Conservation (phyloP, 1,140 invertebrate species). For the Onthophagus taurus region DNA sequence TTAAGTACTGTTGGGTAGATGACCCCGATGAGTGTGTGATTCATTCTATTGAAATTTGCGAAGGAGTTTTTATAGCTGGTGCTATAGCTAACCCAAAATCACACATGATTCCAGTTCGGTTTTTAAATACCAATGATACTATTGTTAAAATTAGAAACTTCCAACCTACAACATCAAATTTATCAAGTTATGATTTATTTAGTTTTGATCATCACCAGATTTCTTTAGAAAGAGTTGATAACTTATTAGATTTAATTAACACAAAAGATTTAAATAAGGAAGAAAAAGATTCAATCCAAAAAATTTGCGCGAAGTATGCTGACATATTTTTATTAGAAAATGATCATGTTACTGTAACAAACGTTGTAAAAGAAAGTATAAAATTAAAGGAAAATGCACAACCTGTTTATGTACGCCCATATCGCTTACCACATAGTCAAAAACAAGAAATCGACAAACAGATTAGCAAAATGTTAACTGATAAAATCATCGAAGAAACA, state of each 20-base stretch:
- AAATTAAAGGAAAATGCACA: slow-evolving; percentile 18
- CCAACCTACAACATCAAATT: slow-evolving; percentile 12
- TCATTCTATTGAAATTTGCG: slow-evolving; percentile 14
- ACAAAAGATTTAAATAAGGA: too few species aligned
- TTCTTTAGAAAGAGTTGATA: slow-evolving; percentile 14
- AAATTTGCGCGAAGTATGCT: slow-evolving; percentile 24
- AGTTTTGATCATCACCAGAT: slow-evolving; percentile 8
- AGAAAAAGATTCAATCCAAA: slow-evolving; percentile 20
- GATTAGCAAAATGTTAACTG: too few species aligned
- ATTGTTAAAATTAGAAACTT: slow-evolving; percentile 11
- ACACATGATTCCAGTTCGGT: slow-evolving; percentile 13
- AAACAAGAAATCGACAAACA: too few species aligned
- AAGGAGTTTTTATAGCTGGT: slow-evolving; percentile 15
- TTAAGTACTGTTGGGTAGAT: slow-evolving; percentile 12
- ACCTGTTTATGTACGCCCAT: slow-evolving; percentile 28
- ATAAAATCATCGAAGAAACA: too few species aligned
- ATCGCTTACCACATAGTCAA: slow-evolving; percentile 22
- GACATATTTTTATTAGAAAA: slow-evolving; percentile 24
- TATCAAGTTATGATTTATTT: slow-evolving; percentile 13
- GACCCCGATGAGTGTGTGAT: slow-evolving; percentile 14
- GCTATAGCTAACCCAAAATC: slow-evolving; percentile 3
- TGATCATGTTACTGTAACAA: slow-evolving; percentile 23
- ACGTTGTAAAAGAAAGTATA: slow-evolving; percentile 25
- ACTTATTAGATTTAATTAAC: slow-evolving; percentile 18
- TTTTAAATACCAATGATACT: slow-evolving; percentile 13